Base-by-base conservation (phyloP, 2,888 invertebrate species). In the Pyralis farinalis region DNA sequence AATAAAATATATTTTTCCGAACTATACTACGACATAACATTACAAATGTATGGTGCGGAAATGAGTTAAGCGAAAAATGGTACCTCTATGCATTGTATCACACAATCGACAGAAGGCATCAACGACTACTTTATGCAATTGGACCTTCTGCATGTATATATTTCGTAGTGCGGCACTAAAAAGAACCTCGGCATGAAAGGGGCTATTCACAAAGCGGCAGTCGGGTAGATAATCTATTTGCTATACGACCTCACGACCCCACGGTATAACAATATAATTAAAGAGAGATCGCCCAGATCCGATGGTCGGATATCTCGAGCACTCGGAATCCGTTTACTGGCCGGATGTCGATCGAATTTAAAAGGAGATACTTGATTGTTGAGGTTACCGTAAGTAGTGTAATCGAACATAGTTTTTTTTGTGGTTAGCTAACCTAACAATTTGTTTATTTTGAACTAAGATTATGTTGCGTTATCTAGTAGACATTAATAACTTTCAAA, bases 201-300 rank as follows among this genome's bases (percentile, higher is more conserved):
- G 57, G 66, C 65, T 65, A 71, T 68, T 71, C 68, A 69, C 67
- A 65, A 60, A 76, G 76, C 81, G 75, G 80, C 78, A 79, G 78
- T 79, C 63, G 78, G 73, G 71, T 58, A 84, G 87, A 87, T 87
- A 85, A 87, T 87, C 86, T 87, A 83, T 86, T 86, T 85, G 76
- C 78, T 80, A 66, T 86, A 84, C 33, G 39, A 88, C 87, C 88
- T 79, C 86, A 77, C 87, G 88, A 88, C 87, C 87, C 77, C 77
- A 69, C 57, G 72, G 63, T 71, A 77, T 83, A 82, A 88, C 87
- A 85, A 87, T 87, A 87, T 88, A 86, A 88, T 88, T 88, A 88
- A 86, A 87, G 81, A 75, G 80, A 82, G 81, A 81, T 82, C 77
- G 69, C 50, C 54, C 53, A 57, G 62, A 65, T 67, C 61, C 58